Conservation (phyloP, 2,113 vertebrate genomes). For the Taxidea taxus region DNA sequence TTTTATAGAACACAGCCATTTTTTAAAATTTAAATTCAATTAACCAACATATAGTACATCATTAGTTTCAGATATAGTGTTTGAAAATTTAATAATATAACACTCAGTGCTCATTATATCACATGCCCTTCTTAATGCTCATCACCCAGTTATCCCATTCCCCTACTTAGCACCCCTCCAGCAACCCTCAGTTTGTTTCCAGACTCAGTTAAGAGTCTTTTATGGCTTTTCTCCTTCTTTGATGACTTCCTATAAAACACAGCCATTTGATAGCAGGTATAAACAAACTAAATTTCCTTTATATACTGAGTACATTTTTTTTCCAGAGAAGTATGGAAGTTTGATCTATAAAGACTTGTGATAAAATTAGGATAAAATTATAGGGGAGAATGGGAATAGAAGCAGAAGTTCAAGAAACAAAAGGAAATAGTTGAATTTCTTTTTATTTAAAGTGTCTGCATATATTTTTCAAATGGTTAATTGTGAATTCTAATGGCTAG, state of each 20-base stretch:
- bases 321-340: not conserved
- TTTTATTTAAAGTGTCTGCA: not conserved
- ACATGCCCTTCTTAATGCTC: no score
- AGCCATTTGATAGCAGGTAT: not conserved
- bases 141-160: no score
- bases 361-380: not conserved
- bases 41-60: no score
- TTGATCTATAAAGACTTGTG: not conserved
- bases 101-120: no score
- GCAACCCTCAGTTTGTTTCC: no score
- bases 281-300: not conserved
- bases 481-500: not conserved
- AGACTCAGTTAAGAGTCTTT: no score
- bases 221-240: no score
- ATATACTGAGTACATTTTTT: not conserved
- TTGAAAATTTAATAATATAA: no score
- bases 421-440: not conserved
- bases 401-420: not conserved
- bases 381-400: not conserved
- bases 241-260: not conserved
- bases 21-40: no score
- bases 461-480: not conserved
- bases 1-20: not conserved
- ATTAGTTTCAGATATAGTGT: no score
- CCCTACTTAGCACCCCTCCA: no score